A percentile compares a stretch with the other conserved stretches of the same genome.
Conservation (phyloP, 2,113 vertebrate species). For the Lepidothrix coronata region DNA sequence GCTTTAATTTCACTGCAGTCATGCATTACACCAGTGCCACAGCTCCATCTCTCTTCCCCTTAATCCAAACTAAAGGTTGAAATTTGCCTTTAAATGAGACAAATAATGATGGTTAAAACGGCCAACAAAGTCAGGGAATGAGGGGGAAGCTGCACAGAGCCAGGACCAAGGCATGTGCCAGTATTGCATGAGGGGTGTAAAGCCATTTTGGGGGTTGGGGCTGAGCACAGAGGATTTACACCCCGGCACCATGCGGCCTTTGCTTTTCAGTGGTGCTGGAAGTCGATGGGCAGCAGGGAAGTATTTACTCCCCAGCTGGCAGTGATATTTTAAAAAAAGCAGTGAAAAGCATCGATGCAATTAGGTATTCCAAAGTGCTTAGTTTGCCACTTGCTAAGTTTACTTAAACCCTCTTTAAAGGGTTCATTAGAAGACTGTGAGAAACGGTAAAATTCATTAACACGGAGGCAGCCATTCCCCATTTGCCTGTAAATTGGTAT, state of each 20-base stretch:
- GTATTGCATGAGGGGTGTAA: not conserved
- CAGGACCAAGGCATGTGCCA: not conserved
- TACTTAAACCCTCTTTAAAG: conserved; percentile 76
- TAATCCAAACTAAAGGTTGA: conserved; percentile 1
- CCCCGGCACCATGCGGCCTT: not conserved
- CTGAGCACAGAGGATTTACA: not conserved
- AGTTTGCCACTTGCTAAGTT: conserved; percentile 70
- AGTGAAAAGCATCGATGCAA: not conserved
- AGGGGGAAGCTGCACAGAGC: not conserved
- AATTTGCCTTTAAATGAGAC: not conserved
- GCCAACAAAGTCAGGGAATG: not conserved
- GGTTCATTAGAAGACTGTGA: conserved; percentile 78
- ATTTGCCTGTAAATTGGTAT: conserved; percentile 86
- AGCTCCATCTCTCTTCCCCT: conserved; percentile 32
- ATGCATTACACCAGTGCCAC: conserved; percentile 12
- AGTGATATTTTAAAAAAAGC: conserved; percentile 14
- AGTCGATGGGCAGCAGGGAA: not conserved
- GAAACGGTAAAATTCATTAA: conserved; percentile 83
- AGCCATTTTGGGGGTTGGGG: not conserved
- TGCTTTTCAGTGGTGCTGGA: not conserved
- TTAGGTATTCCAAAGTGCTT: conserved; percentile 62
- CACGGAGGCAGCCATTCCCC: conserved; percentile 75
- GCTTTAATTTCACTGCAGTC: conserved; percentile 50
- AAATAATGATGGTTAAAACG: not conserved
- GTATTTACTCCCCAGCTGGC: not conserved